Percentiles rank a stretch among this genome's conserved stretches.
Conservation (phyloP, 1,140 invertebrate genomes). For the Holcopasites calliopsidis region DNA sequence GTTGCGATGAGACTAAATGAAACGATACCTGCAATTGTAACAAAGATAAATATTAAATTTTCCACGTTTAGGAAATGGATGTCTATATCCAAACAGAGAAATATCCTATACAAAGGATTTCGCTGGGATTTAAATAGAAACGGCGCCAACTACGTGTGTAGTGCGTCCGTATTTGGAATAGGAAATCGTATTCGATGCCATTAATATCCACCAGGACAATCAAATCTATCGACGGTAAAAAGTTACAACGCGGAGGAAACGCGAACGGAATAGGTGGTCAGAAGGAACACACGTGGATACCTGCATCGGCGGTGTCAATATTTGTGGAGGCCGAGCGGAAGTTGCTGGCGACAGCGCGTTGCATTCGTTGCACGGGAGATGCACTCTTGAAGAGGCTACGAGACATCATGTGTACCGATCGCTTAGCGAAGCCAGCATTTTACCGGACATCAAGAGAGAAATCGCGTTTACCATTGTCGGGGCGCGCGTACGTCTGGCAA, state of each 20-base stretch:
- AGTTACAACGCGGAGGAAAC: not conserved
- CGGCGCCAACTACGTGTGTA: too few species aligned
- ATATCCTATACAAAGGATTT: too few species aligned
- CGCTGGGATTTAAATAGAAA: too few species aligned
- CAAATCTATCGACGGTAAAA: not conserved
- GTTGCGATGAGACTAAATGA: not conserved
- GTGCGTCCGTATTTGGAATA: not conserved
- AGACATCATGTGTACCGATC: not conserved
- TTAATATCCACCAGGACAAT: not conserved
- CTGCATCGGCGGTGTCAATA: constrained; percentile 36
- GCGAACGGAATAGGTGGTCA: not conserved
- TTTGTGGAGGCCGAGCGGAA: constrained; percentile 34
- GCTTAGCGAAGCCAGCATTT: not conserved
- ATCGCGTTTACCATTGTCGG: too few species aligned
- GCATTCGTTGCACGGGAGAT: constrained; percentile 29
- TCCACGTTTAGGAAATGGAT: too few species aligned
- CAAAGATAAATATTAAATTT: too few species aligned
- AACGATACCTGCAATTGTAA: too few species aligned
- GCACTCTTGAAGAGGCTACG: constrained; percentile 9
- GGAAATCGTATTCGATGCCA: not conserved
- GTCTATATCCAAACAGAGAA: too few species aligned
- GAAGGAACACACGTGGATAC: constrained; percentile 4
- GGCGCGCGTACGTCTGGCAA: too few species aligned
- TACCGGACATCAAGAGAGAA: not conserved
- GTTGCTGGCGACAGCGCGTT: not conserved